phyloP scores from a whole-genome alignment of 2,888 invertebrate genomes.

The Idaea aversata region DNA sequence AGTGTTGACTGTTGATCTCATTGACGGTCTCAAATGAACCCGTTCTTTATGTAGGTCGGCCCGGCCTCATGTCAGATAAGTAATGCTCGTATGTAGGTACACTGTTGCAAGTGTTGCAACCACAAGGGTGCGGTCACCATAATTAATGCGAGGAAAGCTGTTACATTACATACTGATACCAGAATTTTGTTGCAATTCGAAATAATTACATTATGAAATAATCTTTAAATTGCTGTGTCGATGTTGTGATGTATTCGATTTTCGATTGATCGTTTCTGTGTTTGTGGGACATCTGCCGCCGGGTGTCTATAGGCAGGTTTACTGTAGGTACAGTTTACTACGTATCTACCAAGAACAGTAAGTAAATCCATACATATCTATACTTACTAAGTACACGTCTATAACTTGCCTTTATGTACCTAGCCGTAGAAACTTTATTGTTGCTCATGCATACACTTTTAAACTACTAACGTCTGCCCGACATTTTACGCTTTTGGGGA shows the following conservation, averaged over 20 bases:
- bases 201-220: conserved; percentile 3
- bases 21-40: background rate
- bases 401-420: too few species aligned
- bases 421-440: too few species aligned
- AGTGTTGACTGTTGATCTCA: background rate
- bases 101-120: conserved; percentile 6
- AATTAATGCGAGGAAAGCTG: conserved; percentile 32
- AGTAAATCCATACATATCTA: background rate
- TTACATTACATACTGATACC: conserved; percentile 18
- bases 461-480: too few species aligned
- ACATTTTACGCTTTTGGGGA: too few species aligned
- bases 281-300: background rate
- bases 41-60: background rate
- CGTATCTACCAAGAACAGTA: too few species aligned
- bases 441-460: too few species aligned
- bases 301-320: background rate
- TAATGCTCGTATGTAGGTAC: background rate
- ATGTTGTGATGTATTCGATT: background rate
- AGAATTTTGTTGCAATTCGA: conserved; percentile 26
- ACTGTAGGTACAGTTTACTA: background rate
- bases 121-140: conserved; percentile 27
- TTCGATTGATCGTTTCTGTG: background rate
- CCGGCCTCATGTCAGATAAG: background rate
- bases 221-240: background rate
- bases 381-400: too few species aligned